Base-by-base conservation (phyloP, 1,140 invertebrate species). In the Drosophila lowei region DNA sequence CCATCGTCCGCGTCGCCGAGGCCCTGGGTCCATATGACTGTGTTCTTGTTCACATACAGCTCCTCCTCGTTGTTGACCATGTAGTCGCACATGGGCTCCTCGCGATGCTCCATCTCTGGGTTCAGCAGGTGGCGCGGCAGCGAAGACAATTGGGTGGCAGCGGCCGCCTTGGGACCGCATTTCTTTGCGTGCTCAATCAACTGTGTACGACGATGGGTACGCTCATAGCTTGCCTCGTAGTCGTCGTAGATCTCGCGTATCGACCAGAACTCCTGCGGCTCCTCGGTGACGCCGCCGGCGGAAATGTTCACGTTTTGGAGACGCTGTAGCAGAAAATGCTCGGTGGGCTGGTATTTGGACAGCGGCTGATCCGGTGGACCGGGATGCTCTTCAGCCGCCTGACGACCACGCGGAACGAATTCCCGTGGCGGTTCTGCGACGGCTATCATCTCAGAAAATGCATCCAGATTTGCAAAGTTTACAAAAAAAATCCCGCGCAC, bases 371-470 rank as follows among this genome's bases (percentile, higher is more conserved):
- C 90, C 42, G 71, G 61, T 7, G 92, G 90, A 62, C 95, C 95
- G 52, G 97, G 97, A 93, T 98, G 97, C 50, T 94, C 94, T 52
- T 93, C 91, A 86, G 96, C 92, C 91, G 96, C 95, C 90, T 95
- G 94, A 91, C 96, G 94, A 85, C 97, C 97, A 93, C 96, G 96
- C 85, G 97, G 97, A 93, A 96, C 93, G 93, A 96, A 98, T 93
- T 97, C 96, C 96, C 79, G 59, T 54, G 84, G 83, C 71, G 83
- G 83, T 58, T 88, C 83, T 83, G 84, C 84, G 75, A 88, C 84
- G 75, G 83, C 84, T 59, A 88, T 88, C 83, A 88, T 88, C 64
- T 88, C 83, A 74, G 70, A 66, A 65, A 62, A 59, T 88, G 72
- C 83, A 88, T 88, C 83, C 83, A 88, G 83, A 88, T 68, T 88